Conservation (phyloP, 2,888 invertebrate genomes). For the Xestia c-nigrum region DNA sequence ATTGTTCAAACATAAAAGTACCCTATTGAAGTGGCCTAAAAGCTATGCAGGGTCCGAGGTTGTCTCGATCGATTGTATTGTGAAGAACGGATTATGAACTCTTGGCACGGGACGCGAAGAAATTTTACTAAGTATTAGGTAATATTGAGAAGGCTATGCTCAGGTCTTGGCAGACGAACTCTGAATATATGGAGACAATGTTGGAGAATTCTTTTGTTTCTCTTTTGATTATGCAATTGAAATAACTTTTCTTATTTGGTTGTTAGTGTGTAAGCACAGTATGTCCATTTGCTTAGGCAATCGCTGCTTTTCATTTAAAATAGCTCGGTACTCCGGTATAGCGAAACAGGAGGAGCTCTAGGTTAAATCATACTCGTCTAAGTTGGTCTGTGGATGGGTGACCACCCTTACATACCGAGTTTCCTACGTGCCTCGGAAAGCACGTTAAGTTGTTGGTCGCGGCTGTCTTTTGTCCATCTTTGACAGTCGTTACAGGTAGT, state of each 20-base stretch:
- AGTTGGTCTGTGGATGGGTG: too few species aligned
- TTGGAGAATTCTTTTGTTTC: slow-evolving; percentile 14
- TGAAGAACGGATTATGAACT: slow-evolving; percentile 35
- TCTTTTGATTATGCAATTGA: not conserved
- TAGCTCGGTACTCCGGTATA: not conserved
- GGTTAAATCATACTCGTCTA: too few species aligned
- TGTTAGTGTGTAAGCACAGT: too few species aligned
- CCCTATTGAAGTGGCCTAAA: slow-evolving; percentile 46
- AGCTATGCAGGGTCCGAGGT: slow-evolving; percentile 31
- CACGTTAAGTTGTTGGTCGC: too few species aligned
- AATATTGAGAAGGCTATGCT: slow-evolving; percentile 27
- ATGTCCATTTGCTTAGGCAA: too few species aligned
- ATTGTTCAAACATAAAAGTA: slow-evolving; percentile 43
- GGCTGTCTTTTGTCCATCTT: too few species aligned
- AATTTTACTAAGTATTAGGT: slow-evolving; percentile 35
- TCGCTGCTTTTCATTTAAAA: not conserved
- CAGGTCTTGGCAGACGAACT: slow-evolving; percentile 47
- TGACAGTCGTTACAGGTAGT: too few species aligned
- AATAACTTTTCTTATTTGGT: too few species aligned
- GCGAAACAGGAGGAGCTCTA: too few species aligned
- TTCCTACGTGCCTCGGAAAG: too few species aligned
- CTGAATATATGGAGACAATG: not conserved
- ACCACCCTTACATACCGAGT: too few species aligned
- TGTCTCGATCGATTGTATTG: slow-evolving; percentile 39
- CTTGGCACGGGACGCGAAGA: slow-evolving; percentile 46